Evolutionary conservation across 2,797 vertebrate genomes (phyloP), one percentile per base, ranked within the genome.

Genomic region (Centropyge bicolor): DNA sequence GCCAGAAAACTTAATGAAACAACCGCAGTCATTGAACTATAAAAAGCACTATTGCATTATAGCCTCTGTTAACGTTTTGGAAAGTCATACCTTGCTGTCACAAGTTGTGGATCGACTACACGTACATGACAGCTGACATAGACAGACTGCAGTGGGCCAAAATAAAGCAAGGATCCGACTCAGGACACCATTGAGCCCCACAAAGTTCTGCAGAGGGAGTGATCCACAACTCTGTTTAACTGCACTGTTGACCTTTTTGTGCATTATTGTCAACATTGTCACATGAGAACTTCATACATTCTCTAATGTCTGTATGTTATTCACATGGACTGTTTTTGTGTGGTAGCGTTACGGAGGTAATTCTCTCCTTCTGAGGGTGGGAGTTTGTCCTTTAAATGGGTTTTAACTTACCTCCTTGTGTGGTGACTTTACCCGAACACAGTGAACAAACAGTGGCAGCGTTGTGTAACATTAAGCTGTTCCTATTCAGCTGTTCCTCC

Each of bases 401-500:
- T 77, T 73, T 85, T 63, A 68, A 17, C 17, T 77, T 81, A 51
- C 10, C n/a, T 49, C 41, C 63, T 24, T 45, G 57, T 75, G 59
- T 24, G 56, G 35, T 41, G 43, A 54, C 43, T 70, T 82, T 41
- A 31, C 52, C 41, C 13, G 12, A 55, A 77, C 59, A 1, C 3
- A 9, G 48, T 9, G 46, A 73, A 48, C 35, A 67, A 84, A 89
- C 85, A 85, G 75, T 70, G 69, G 76, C 62, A 3, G 60, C 65
- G 10, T 82, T 89, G 84, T 87, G 76, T 55, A 70, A 64, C 70
- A 0, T 49, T 12, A 69, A 59, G 59, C 76, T 22, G 17, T 6
- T 65, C 54, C 27, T 6, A n/a, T 36, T 40, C 22, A 35, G 73
- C 55, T 17, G 24, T 10, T 57, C 43, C 19, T 38, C 35, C 65